These are phyloP conservation scores for Acronicta psi DNA, from an alignment of 2,888 invertebrate genomes.

Conservation along the genomic window DNA sequence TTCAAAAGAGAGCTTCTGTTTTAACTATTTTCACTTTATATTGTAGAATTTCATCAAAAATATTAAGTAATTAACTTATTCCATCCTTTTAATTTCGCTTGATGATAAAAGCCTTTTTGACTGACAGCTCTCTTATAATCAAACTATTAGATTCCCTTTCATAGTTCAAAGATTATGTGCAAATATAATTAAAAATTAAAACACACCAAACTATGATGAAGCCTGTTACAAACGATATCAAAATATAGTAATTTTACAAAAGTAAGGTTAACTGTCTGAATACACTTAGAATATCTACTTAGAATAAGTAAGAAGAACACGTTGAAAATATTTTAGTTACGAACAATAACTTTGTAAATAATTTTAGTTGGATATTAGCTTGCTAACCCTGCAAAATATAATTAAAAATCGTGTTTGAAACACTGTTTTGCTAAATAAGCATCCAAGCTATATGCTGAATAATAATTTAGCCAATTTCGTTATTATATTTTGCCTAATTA, in stretches of 20 bases:
- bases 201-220: slow-evolving; percentile 13
- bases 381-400: slow-evolving; percentile 20
- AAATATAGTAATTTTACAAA: slow-evolving; percentile 20
- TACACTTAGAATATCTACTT: slow-evolving; percentile 9
- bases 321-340: slow-evolving; percentile 4
- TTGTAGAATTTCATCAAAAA: slow-evolving; percentile 10
- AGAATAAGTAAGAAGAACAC: slow-evolving; percentile 9
- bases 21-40: slow-evolving; percentile 30
- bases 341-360: slow-evolving; percentile 19
- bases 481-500: too few species aligned
- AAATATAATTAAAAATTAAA: slow-evolving; percentile 2
- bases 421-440: slow-evolving; percentile 33
- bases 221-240: slow-evolving; percentile 8
- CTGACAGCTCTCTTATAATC: slow-evolving; percentile 3
- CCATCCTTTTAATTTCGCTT: slow-evolving; percentile 8
- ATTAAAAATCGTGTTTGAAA: slow-evolving; percentile 38
- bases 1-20: slow-evolving; percentile 35
- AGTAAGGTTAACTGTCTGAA: slow-evolving; percentile 19
- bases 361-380: slow-evolving; percentile 35
- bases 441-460: neutral
- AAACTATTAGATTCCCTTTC: slow-evolving; percentile 14
- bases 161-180: slow-evolving; percentile 8
- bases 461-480: too few species aligned
- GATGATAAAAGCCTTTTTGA: slow-evolving; percentile 3
- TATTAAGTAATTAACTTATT: slow-evolving; percentile 1